These are phyloP conservation scores for Operophtera brumata DNA, from an alignment of 2,888 invertebrate species.

Conservation along the genomic window DNA sequence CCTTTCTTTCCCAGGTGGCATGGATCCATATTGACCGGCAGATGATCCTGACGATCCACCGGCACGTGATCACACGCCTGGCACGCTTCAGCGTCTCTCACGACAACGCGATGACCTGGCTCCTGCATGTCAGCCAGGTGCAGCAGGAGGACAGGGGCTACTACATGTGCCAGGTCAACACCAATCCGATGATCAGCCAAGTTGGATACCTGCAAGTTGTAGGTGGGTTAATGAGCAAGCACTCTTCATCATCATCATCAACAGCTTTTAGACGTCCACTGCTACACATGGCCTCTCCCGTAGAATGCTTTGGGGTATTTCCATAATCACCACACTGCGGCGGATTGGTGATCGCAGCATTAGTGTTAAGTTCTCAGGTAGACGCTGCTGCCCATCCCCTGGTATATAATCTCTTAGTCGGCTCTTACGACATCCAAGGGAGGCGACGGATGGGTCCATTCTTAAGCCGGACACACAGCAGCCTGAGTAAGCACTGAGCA, in stretches of 20 bases:
- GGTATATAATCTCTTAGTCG: too few species aligned
- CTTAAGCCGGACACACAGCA: too few species aligned
- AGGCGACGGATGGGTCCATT: too few species aligned
- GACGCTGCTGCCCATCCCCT: too few species aligned
- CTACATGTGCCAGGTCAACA: constrained; percentile 95
- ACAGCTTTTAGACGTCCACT: too few species aligned
- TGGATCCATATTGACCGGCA: constrained; percentile 97
- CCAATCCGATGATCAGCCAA: constrained; percentile 97
- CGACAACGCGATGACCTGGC: constrained; percentile 95
- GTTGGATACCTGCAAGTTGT: constrained; percentile 96
- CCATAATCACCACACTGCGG: too few species aligned
- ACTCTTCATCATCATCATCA: background rate
- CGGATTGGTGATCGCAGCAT: too few species aligned
- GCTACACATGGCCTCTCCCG: too few species aligned
- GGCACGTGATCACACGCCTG: constrained; percentile 93
- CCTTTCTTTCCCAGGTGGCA: constrained; percentile 84
- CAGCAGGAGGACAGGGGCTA: constrained; percentile 95
- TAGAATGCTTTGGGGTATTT: too few species aligned
- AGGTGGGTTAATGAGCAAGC: constrained; percentile 81
- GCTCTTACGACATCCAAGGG: too few species aligned
- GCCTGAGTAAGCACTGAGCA: too few species aligned
- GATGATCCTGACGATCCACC: constrained; percentile 95
- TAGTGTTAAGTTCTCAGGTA: too few species aligned
- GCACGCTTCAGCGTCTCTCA: constrained; percentile 95
- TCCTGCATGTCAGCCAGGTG: constrained; percentile 93